Evolutionary conservation across 2,113 vertebrate species (phyloP), one percentile per base, ranked within the genome.

Genomic region (Nyctibius bracteatus): DNA sequence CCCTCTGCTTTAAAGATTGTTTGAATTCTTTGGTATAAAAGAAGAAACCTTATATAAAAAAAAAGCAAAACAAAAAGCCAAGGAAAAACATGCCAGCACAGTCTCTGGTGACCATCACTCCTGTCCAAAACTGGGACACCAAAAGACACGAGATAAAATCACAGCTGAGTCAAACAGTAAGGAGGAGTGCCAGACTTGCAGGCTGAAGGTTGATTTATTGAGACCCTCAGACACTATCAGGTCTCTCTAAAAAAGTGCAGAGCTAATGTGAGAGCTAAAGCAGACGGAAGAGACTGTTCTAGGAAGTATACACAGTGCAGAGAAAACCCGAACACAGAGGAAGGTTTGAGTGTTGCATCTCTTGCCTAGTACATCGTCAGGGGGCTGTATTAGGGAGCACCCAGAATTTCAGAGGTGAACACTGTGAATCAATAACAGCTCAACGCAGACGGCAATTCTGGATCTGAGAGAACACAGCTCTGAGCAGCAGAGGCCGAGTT

Each of bases 401-500:
- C 15, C 23, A 30, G 20, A 21, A 37, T 13, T 28, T 54, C 44
- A 59, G 18, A 44, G 2, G 0, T 4, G 14, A 21, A 14, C 8
- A 1, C 33, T 14, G 31, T 28, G 19, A 52, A n/a, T 9, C 44
- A 28, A 6, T 12, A 44, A 33, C 8, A 27, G 35, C 21, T 31
- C 33, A 19, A 19, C 1, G 6, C 57, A 30, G 30, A 46, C 16
- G 2, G 10, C 17, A 18, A 9, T 5, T 10, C 43, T 16, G 6
- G 33, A 33, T 5, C 30, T 22, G 37, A n/a, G 17, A n/a, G 5
- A 70, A 51, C 2, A 51, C 31, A 2, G 7, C 25, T 61, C 63
- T 24, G 19, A 15, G 27, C 21, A 37, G 28, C 0, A 24, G 5
- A 44, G 6, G 3, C 20, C 3, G 1, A 30, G 3, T 41, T 52